Base-by-base conservation (phyloP, 2,113 vertebrate species). In the Brienomyrus brachyistius region DNA sequence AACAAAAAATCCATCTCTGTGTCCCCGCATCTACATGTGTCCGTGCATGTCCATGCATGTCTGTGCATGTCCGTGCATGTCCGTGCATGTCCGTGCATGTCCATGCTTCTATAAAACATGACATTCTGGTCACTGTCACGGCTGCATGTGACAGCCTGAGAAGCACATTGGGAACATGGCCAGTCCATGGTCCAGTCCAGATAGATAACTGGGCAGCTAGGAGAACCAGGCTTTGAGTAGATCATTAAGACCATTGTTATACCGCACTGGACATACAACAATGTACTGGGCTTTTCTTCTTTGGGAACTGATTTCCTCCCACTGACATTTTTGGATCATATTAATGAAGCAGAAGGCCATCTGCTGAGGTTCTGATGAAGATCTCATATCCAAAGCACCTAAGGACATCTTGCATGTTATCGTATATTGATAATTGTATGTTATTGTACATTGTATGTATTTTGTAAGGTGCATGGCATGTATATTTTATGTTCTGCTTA, bases 41-140 rank as follows among this genome's bases (percentile, higher is more conserved):
- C 95, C 96, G 17, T 82, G 40, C 31, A 13, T 82, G 80, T 13
- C 9, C 21, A 5, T 21, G 82, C 82, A 13, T 82, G 80, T 13
- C 9, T n/a, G n/a, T n/a, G n/a, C n/a, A n/a, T n/a, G n/a, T n/a
- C n/a, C n/a, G n/a, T n/a, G n/a, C n/a, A n/a, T n/a, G n/a, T n/a
- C n/a, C n/a, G n/a, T n/a, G n/a, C n/a, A n/a, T 82, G 77, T 96
- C 95, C 96, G 17, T 82, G 40, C 31, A 13, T 82, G 80, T 13
- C 9, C 21, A 5, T 21, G 82, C 82, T n/a, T 48, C 8, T 84
- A 82, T 43, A 23, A 5, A 47, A 27, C 23, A 48, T n/a, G 43
- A 27, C 5, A 27, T 40, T 2, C 35, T 19, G 35, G 15, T 80
- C 74, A 43, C 74, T 43, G 31, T 43, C 5, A 3, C 9, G 1